A percentile compares a stretch with the other conserved stretches of the same genome.
Conservation (phyloP, 2,113 vertebrate species). For the Dendropsophus ebraccatus region DNA sequence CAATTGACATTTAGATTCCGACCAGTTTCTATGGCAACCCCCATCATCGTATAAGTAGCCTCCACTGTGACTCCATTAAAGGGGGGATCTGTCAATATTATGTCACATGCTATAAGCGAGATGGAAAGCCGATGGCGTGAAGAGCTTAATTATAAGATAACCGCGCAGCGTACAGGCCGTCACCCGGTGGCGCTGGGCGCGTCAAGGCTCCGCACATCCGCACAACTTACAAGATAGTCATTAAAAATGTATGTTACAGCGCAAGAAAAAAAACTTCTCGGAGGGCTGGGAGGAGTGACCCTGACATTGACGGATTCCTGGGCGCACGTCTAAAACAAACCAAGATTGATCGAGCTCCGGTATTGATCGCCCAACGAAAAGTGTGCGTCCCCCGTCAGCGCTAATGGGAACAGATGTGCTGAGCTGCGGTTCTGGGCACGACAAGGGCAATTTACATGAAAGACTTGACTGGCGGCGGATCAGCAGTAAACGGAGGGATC, state of each 20-base stretch:
- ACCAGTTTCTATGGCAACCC: slow-evolving; percentile 7
- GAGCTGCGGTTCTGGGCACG: neutral
- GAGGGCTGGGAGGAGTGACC: neutral
- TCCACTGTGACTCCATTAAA: neutral
- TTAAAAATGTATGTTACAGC: neutral
- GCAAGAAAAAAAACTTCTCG: neutral
- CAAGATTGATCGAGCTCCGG: neutral
- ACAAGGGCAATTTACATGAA: neutral
- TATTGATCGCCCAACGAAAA: slow-evolving; percentile 14
- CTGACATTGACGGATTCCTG: slow-evolving; percentile 10
- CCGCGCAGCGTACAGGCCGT: neutral
- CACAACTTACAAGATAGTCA: neutral
- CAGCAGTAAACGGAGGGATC: neutral
- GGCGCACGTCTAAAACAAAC: neutral
- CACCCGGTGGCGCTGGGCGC: neutral
- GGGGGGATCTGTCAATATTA: neutral
- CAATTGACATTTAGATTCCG: neutral
- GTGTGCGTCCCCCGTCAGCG: neutral
- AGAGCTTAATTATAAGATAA: neutral
- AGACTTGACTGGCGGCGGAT: neutral
- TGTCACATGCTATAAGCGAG: neutral
- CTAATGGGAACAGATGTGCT: neutral
- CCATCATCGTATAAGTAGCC: neutral
- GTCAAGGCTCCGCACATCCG: neutral
- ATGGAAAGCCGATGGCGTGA: neutral